phyloP scores from a whole-genome alignment of 2,113 vertebrate genomes.

The Oreochromis niloticus region DNA sequence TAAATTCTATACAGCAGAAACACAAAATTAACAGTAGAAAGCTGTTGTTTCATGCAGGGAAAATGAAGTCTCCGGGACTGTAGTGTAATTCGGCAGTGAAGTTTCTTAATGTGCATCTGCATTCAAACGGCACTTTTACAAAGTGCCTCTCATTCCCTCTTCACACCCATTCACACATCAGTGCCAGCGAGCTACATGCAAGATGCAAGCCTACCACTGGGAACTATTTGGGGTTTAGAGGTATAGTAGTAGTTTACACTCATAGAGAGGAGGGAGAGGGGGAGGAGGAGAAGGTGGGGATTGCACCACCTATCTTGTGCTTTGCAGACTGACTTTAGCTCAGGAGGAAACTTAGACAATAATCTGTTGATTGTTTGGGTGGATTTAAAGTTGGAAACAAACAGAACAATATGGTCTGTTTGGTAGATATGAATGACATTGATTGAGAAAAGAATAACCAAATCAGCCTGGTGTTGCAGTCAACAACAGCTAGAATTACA shows the following conservation, averaged over 20 bases:
- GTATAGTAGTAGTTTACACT: not conserved
- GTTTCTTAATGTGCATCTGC: not conserved
- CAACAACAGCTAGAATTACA: not conserved
- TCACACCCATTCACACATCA: not conserved
- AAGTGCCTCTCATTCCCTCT: not conserved
- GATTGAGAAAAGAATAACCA: not conserved
- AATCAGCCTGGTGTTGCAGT: not conserved
- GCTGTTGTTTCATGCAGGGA: not conserved
- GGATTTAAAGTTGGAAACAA: not conserved
- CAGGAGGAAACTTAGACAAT: not conserved
- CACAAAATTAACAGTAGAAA: not conserved
- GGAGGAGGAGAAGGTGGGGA: not conserved
- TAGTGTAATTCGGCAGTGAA: not conserved
- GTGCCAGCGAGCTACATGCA: not conserved
- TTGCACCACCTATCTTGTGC: not conserved
- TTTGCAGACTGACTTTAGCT: not conserved
- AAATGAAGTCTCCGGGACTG: not conserved
- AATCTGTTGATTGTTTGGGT: not conserved
- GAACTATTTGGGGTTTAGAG: not conserved
- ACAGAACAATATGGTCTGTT: not conserved
- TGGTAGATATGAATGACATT: not conserved
- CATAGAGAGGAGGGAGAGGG: not conserved
- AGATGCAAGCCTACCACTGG: not conserved
- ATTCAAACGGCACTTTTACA: not conserved
- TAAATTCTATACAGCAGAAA: not conserved